A percentile compares a stretch with the other conserved stretches of the same genome.
Evolutionary conservation across 2,797 vertebrate species (phyloP).

Genomic region (Mormyrus hasselquistii): DNA sequence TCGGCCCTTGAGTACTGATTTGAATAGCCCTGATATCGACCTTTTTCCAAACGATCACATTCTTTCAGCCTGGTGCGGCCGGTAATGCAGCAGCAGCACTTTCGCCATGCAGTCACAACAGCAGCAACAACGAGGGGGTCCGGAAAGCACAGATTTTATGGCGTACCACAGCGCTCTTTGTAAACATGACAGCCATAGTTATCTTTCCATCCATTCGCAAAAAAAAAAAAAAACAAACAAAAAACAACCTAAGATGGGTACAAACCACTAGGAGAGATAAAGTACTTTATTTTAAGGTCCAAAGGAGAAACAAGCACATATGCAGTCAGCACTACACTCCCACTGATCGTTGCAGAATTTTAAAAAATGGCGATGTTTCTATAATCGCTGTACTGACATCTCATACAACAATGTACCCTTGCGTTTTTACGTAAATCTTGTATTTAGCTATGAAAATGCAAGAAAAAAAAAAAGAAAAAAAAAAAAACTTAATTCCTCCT

Average conservation of each 20-base stretch:
- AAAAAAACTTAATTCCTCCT: not conserved
- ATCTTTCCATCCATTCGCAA: not conserved
- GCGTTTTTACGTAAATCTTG: not conserved
- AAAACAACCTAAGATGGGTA: not conserved
- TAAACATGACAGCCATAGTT: not conserved
- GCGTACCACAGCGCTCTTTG: not conserved
- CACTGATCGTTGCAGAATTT: not conserved
- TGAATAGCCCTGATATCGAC: not conserved
- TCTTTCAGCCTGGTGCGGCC: not conserved
- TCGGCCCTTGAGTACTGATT: not conserved
- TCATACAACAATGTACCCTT: not conserved
- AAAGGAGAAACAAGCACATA: not conserved
- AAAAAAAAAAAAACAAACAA: not conserved
- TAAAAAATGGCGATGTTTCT: not conserved
- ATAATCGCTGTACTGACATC: not conserved
- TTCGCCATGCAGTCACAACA: not conserved
- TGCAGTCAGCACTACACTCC: not conserved
- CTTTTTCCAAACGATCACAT: not conserved
- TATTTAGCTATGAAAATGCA: not conserved
- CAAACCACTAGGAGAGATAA: not conserved
- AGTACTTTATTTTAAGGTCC: not conserved
- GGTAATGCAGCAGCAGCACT: not conserved
- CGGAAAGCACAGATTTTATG: not conserved
- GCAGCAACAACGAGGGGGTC: not conserved
- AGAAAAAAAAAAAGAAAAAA: not conserved